phyloP scores from a whole-genome alignment of 2,888 invertebrate species.

The Zaprionus lineosus region DNA sequence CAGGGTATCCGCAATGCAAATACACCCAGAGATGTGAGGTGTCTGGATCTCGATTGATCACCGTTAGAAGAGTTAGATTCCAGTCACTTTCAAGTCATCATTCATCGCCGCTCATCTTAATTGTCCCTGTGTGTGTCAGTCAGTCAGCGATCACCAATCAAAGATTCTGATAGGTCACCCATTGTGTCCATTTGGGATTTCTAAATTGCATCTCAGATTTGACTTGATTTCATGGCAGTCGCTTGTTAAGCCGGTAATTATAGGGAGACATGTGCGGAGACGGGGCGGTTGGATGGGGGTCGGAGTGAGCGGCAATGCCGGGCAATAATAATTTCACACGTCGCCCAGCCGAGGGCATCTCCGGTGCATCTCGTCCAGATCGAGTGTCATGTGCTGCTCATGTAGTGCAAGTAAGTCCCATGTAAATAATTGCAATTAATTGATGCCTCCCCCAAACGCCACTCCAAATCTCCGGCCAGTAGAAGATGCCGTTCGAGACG shows the following conservation, averaged over 20 bases:
- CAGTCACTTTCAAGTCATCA: no score
- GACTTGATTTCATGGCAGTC: slow-evolving; percentile 49
- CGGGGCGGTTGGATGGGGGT: neutral
- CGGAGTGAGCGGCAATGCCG: neutral
- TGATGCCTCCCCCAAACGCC: slow-evolving; percentile 10
- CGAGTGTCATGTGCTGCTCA: slow-evolving; percentile 75
- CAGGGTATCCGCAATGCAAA: no score
- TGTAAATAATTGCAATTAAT: slow-evolving; percentile 68
- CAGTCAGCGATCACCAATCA: slow-evolving; percentile 13
- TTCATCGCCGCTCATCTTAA: slow-evolving; percentile 16
- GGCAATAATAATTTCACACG: slow-evolving; percentile 61
- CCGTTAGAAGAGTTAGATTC: slow-evolving; percentile 11
- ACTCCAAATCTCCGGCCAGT: neutral
- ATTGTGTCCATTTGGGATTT: slow-evolving; percentile 32
- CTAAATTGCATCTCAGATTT: slow-evolving; percentile 20
- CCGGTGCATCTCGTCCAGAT: slow-evolving; percentile 61
- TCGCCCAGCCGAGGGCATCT: slow-evolving; percentile 65
- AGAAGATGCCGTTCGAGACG: slow-evolving; percentile 39
- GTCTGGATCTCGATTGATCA: slow-evolving; percentile 4
- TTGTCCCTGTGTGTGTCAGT: slow-evolving; percentile 19
- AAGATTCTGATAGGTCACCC: slow-evolving; percentile 31
- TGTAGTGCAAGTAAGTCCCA: slow-evolving; percentile 63
- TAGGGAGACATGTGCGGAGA: neutral
- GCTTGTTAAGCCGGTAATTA: slow-evolving; percentile 54
- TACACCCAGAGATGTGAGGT: no score